Conservation (phyloP, 2,888 invertebrate species). For the Cantharis rustica region DNA sequence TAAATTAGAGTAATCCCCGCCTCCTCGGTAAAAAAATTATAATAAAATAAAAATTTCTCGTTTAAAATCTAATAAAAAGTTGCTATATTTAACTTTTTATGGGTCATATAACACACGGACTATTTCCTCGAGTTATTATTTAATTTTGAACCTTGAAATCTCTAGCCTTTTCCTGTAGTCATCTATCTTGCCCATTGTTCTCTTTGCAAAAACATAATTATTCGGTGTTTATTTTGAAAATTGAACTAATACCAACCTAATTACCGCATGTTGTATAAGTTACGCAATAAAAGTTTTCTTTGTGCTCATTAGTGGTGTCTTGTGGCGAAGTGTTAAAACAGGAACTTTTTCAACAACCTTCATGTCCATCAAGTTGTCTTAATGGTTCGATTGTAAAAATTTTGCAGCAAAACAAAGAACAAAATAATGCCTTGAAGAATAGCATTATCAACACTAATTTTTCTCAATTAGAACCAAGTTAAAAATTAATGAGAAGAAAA, state of each 20-base stretch:
- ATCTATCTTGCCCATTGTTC: slow-evolving; percentile 42
- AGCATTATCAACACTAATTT: neutral
- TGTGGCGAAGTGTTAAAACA: slow-evolving; percentile 13
- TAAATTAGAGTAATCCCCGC: neutral
- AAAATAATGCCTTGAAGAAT: neutral
- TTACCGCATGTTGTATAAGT: neutral
- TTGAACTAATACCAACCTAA: neutral
- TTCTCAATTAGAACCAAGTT: neutral
- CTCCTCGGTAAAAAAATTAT: neutral
- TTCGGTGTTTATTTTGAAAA: neutral
- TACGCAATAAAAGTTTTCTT: neutral
- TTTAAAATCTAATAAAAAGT: slow-evolving; percentile 28
- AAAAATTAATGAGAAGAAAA: neutral
- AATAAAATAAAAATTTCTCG: slow-evolving; percentile 8
- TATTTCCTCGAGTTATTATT: slow-evolving; percentile 43
- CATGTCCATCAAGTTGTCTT: slow-evolving; percentile 4
- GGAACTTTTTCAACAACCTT: slow-evolving; percentile 18
- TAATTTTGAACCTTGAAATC: slow-evolving; percentile 44
- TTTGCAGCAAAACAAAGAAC: neutral
- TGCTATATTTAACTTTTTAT: slow-evolving; percentile 39
- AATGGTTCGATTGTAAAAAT: neutral
- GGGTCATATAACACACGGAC: slow-evolving; percentile 46
- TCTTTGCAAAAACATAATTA: slow-evolving; percentile 2
- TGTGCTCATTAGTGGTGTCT: slow-evolving; percentile 13
- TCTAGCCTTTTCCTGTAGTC: slow-evolving; percentile 43